Conservation (phyloP, 2,797 vertebrate genomes). For the Adelosebastes latens region DNA sequence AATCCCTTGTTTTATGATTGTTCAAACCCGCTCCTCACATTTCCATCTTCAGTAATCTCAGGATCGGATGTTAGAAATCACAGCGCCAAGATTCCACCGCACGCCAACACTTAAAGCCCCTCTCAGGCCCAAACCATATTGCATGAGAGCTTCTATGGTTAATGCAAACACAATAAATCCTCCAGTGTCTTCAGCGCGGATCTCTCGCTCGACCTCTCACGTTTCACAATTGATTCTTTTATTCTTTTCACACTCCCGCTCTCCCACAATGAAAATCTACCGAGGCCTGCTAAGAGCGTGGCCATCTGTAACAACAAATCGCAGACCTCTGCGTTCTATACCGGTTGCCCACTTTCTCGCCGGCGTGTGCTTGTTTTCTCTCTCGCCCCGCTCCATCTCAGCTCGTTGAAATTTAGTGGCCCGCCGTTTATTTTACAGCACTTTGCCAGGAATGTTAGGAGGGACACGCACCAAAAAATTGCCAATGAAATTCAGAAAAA, state of each 20-base stretch:
- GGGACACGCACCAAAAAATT: slow-evolving; percentile 39
- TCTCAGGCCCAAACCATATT: not conserved
- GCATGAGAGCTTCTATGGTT: not conserved
- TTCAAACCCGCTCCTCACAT: not conserved
- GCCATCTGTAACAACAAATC: slow-evolving; percentile 76
- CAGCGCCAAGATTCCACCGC: not conserved
- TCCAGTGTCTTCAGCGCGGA: not conserved
- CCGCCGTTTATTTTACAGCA: slow-evolving; percentile 75
- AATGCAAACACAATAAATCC: slow-evolving; percentile 33
- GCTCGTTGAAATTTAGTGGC: slow-evolving; percentile 56
- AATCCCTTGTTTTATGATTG: not conserved
- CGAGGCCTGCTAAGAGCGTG: slow-evolving; percentile 27
- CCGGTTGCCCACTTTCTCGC: slow-evolving; percentile 50
- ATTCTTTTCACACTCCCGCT: not conserved
- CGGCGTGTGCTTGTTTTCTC: slow-evolving; percentile 72
- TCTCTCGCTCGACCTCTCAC: not conserved
- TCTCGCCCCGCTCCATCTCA: slow-evolving; percentile 52
- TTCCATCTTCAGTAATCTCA: not conserved
- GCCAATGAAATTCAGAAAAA: slow-evolving; percentile 57
- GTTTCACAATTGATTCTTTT: slow-evolving; percentile 35
- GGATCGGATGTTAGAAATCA: not conserved
- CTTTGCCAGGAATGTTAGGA: slow-evolving; percentile 71
- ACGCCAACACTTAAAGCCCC: slow-evolving; percentile 2
- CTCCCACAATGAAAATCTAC: slow-evolving; percentile 22
- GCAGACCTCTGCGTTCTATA: slow-evolving; percentile 12